Evolutionary conservation across 2,797 vertebrate species (phyloP), one percentile per base, ranked within the genome.

Genomic region (Cetoscarus ocellatus): DNA sequence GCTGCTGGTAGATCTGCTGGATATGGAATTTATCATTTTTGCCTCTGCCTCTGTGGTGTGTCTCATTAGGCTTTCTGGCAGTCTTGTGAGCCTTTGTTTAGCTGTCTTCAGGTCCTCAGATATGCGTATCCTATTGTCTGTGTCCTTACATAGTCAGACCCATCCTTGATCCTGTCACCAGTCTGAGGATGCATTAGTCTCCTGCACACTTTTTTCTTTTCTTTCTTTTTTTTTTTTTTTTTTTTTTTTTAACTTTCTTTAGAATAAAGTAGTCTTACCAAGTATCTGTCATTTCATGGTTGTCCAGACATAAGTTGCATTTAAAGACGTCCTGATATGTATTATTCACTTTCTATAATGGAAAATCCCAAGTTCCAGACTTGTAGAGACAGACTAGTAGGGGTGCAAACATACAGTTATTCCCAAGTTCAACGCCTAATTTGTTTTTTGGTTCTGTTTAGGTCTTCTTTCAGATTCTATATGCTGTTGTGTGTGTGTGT

Each of bases 21-120:
- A 57, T 34, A 57, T 70, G 57, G 10, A 61, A 34, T 82, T 75
- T 67, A 72, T 77, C 7, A 18, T 40, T 76, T 65, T 68, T 35
- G 61, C 49, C 54, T 58, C 19, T 70, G 45, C 3, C 39, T 75
- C 57, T 75, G 45, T 45, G 44, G 7, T 72, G 38, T 40, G 45
- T 68, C 67, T 77, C 71, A 70, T 75, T 83, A 65, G 58, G 44
- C 67, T 10, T 51, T 36, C 52, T 10, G 54, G 42, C 49, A 60
- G 61, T 35, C 42, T 15, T 53, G 27, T 12, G 48, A 48, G 45
- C 59, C 67, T 77, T 80, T 75, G 57, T 74, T 66, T 63, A 71
- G 63, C 43, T 6, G 56, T 72, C 64, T 75, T 73, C 10, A 67
- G 51, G 60, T 65, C 55, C 57, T 60, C 49, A 53, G 65, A 69